phyloP scores from a whole-genome alignment of 2,797 vertebrate species.

The Orestias chungarensis region DNA sequence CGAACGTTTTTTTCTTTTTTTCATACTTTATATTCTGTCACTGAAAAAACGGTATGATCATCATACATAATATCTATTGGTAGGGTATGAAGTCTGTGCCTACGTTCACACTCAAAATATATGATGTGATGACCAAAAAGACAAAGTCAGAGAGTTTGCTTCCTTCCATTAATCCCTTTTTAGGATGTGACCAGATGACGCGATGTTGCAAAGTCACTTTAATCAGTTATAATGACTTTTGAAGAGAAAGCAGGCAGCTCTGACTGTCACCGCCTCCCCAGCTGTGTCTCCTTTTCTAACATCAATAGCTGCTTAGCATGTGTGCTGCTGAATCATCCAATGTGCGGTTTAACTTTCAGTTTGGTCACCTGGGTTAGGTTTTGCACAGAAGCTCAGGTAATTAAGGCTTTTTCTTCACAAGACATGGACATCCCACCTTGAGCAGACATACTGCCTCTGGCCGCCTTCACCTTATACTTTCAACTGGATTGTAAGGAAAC shows the following conservation, averaged over 20 bases:
- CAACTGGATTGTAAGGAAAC: slow-evolving; percentile 66
- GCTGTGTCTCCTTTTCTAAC: slow-evolving; percentile 54
- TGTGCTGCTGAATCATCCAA: slow-evolving; percentile 53
- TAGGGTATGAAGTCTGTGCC: slow-evolving; percentile 9
- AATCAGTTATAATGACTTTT: slow-evolving; percentile 78
- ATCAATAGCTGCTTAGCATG: slow-evolving; percentile 47
- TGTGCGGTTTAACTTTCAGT: slow-evolving; percentile 52
- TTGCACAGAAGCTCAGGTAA: slow-evolving; percentile 41
- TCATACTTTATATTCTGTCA: neutral
- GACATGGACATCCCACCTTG: slow-evolving; percentile 35
- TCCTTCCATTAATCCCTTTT: slow-evolving; percentile 58
- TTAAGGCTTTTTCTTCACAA: slow-evolving; percentile 52
- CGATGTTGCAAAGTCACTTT: slow-evolving; percentile 75
- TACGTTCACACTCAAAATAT: slow-evolving; percentile 14
- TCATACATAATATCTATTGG: neutral
- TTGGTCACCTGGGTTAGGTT: slow-evolving; percentile 50
- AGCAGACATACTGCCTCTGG: slow-evolving; percentile 56
- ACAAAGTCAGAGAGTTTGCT: slow-evolving; percentile 39
- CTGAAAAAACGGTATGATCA: neutral
- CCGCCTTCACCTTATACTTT: slow-evolving; percentile 56
- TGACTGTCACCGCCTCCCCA: slow-evolving; percentile 60
- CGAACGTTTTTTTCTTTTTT: neutral
- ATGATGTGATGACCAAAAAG: slow-evolving; percentile 57
- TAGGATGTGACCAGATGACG: slow-evolving; percentile 74
- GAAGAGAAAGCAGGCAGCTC: slow-evolving; percentile 54